These are phyloP conservation scores for Otus sunia DNA, from an alignment of 2,113 vertebrate species.

Conservation along the genomic window DNA sequence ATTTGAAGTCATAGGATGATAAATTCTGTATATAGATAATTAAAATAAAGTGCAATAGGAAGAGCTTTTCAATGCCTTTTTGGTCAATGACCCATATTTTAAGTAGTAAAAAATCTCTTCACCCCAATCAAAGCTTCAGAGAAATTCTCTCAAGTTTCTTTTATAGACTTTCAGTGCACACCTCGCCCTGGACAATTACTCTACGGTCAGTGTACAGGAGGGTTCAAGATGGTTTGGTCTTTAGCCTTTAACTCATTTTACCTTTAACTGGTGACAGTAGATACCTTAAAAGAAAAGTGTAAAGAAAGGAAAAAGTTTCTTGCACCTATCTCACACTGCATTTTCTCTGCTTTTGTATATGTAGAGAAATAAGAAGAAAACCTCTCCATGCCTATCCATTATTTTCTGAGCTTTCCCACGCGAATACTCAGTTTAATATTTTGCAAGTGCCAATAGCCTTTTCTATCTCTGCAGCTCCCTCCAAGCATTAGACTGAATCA, in stretches of 20 bases:
- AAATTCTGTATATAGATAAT: background rate
- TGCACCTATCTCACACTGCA: background rate
- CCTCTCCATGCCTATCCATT: background rate
- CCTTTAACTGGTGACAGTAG: background rate
- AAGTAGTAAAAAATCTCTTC: background rate
- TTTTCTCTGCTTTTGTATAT: background rate
- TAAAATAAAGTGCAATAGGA: rapidly evolving
- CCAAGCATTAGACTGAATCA: conserved; percentile 20
- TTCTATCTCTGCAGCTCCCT: conserved; percentile 28
- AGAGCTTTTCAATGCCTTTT: background rate
- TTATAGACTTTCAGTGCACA: background rate
- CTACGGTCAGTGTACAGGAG: background rate
- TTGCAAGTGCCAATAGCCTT: conserved; percentile 36
- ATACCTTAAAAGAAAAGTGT: background rate
- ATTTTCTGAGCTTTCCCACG: conserved; percentile 3
- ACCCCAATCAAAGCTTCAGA: background rate
- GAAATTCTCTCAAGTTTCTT: background rate
- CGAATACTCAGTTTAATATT: conserved; percentile 30
- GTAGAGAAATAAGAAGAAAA: background rate
- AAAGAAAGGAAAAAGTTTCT: background rate
- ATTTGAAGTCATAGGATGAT: background rate
- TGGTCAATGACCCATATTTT: background rate
- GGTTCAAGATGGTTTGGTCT: background rate
- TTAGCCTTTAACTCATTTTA: background rate
- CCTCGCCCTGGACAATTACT: background rate